Evolutionary conservation across 2,888 invertebrate genomes (phyloP), one percentile per base, ranked within the genome.

Genomic region (Desoria tigrina): DNA sequence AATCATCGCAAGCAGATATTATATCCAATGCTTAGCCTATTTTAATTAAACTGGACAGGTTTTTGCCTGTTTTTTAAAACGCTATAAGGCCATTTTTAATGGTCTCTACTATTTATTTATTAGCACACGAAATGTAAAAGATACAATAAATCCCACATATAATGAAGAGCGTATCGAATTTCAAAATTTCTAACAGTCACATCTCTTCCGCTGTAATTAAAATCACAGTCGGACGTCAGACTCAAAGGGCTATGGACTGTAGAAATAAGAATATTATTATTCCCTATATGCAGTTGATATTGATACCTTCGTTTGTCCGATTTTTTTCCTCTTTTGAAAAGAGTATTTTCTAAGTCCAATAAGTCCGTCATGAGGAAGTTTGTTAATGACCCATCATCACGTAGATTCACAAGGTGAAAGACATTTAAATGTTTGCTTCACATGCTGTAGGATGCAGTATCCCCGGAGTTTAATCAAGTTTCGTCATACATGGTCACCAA

Each of bases 351-450:
- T 39, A 39, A 11, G 49, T 49, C 7, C 7, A 24, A 51, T 3
- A 18, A 16, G 7, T 23, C 51, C 51, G 24, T 51, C 21, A n/a
- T n/a, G n/a, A 7, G 14, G 26, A 51, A 16, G 7, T 37, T 42
- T 51, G 61, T 57, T 65, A 65, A 65, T 65, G 57, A 51, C 61
- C 57, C 51, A 65, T 65, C 61, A 65, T 65, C 65, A 65, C 65
- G 54, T 51, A 24, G 26, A 26, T 51, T 51, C 51, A 26, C 26
- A 16, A 24, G 26, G 51, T 16, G 26, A 51, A 26, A 4, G 7
- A 21, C 23, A 51, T 51, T 51, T 26, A 51, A 51, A 21, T 45
- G 4, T 45, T 18, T 45, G 16, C 21, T 9, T 45, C 32, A 32
- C 32, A 32, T 32, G 32, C 6, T 7, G 32, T 32, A 32, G 4